A percentile compares a stretch with the other conserved stretches of the same genome.
phyloP scores from a whole-genome alignment of 2,113 vertebrate species.

The Phoenicopterus ruber region DNA sequence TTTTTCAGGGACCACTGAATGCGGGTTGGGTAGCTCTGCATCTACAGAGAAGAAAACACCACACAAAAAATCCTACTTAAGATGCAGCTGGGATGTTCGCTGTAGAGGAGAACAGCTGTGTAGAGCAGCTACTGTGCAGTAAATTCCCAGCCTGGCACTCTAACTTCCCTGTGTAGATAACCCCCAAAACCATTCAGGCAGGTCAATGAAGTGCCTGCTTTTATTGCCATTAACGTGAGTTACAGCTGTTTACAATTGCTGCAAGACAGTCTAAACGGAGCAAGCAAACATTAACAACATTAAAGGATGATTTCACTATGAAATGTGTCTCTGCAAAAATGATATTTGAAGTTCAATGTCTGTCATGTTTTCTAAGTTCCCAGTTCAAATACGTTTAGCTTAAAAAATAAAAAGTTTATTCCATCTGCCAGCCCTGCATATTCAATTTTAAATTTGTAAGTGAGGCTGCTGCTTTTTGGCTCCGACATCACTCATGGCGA shows the following conservation, averaged over 20 bases:
- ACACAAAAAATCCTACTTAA: neutral
- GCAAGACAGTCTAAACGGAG: neutral
- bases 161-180: neutral
- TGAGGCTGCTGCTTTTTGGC: neutral
- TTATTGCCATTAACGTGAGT: neutral
- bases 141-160: neutral
- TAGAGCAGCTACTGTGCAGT: constrained; percentile 8
- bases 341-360: neutral
- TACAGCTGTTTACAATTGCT: constrained; percentile 6
- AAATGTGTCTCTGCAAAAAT: constrained; percentile 6
- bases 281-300: neutral
- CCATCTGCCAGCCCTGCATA: neutral
- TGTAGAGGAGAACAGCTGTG: constrained; percentile 3
- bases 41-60: neutral
- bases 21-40: neutral
- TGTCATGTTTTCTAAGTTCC: neutral
- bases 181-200: neutral
- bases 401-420: constrained; percentile 12
- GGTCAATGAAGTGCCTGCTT: neutral
- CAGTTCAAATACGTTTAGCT: constrained; percentile 1
- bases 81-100: neutral
- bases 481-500: neutral
- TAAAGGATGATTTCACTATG: neutral
- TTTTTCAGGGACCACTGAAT: neutral
- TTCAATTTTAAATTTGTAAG: neutral